A percentile compares a stretch with the other conserved stretches of the same genome.
Evolutionary conservation across 2,888 invertebrate species (phyloP).

Genomic region (Pandemis corylana): DNA sequence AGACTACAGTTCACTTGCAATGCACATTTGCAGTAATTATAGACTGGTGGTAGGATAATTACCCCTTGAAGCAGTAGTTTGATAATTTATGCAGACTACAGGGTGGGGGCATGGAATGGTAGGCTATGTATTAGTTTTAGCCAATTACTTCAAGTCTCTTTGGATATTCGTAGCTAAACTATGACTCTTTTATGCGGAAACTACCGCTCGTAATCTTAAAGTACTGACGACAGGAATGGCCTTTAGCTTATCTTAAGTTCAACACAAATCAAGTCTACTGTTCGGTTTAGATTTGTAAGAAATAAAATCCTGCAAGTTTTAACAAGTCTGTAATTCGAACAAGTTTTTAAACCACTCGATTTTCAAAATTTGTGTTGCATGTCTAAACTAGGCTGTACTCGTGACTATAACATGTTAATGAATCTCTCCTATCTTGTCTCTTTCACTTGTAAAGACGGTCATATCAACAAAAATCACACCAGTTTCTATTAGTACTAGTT

Average conservation of each 20-base stretch:
- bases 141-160: slow-evolving; percentile 29
- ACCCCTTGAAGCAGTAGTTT: slow-evolving; percentile 59
- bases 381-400: too few species aligned
- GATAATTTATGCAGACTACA: slow-evolving; percentile 67
- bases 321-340: too few species aligned
- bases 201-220: not conserved
- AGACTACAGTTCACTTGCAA: slow-evolving; percentile 12
- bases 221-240: not conserved
- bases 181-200: slow-evolving; percentile 26
- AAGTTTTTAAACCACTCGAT: too few species aligned
- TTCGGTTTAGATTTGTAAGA: too few species aligned
- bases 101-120: slow-evolving; percentile 58
- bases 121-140: slow-evolving; percentile 50
- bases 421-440: too few species aligned
- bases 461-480: too few species aligned
- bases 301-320: too few species aligned
- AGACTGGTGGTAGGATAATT: slow-evolving; percentile 62
- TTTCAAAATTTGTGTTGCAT: too few species aligned
- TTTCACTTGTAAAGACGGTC: too few species aligned
- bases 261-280: too few species aligned
- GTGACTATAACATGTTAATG: too few species aligned
- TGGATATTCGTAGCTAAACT: slow-evolving; percentile 9
- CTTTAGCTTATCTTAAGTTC: not conserved
- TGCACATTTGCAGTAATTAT: slow-evolving; percentile 60
- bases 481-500: too few species aligned